These are phyloP conservation scores for Argyrosomus japonicus DNA, from an alignment of 2,113 vertebrate genomes.

Conservation along the genomic window DNA sequence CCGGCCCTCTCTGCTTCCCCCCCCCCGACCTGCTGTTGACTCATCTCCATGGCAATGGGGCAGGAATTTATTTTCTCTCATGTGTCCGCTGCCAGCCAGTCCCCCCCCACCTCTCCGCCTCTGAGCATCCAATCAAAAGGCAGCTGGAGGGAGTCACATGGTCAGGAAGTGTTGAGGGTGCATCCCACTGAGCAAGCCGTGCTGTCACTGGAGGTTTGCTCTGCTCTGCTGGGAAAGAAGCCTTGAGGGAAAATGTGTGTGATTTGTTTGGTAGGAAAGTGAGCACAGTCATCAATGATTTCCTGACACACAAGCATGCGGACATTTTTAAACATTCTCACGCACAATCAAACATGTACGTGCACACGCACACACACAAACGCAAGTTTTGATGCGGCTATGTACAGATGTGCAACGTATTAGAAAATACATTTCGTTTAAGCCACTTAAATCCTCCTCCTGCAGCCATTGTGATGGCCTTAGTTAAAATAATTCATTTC, in stretches of 20 bases:
- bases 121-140: conserved; percentile 57
- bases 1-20: conserved; percentile 36
- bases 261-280: conserved; percentile 47
- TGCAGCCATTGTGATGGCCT: conserved; percentile 26
- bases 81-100: conserved; percentile 63
- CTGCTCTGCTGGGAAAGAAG: conserved; percentile 29
- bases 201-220: conserved; percentile 44
- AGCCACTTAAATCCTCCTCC: conserved; percentile 9
- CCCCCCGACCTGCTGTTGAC: conserved; percentile 76
- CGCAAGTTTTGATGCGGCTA: conserved; percentile 5
- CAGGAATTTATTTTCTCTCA: conserved; percentile 75
- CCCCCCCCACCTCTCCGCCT: conserved; percentile 21
- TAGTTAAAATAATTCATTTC: conserved; percentile 22
- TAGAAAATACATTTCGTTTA: conserved; percentile 3
- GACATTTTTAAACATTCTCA: not conserved
- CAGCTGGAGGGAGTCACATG: conserved; percentile 56
- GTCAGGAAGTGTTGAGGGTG: conserved; percentile 54
- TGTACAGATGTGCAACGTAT: conserved; percentile 17
- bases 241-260: conserved; percentile 30
- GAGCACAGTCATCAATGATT: conserved; percentile 28
- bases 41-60: conserved; percentile 77
- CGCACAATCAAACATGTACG: not conserved
- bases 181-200: conserved; percentile 37
- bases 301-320: not conserved
- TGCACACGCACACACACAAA: not conserved